These are phyloP conservation scores for Poicephalus meyeri DNA, from an alignment of 2,113 vertebrate species.

Conservation along the genomic window DNA sequence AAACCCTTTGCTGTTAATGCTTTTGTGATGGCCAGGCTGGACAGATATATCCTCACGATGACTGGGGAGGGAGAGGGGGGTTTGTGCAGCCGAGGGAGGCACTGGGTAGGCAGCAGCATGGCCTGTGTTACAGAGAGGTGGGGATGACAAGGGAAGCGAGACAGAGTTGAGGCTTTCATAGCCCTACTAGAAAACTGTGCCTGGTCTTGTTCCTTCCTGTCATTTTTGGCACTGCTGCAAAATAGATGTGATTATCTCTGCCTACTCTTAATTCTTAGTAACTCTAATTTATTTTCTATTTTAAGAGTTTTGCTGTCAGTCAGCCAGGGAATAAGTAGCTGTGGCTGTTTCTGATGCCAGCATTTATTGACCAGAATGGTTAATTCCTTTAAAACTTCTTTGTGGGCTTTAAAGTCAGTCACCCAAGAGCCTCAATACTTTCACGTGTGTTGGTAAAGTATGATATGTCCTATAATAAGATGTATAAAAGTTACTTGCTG, in stretches of 20 bases:
- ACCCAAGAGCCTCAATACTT: neutral
- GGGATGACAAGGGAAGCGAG: neutral
- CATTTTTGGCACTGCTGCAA: neutral
- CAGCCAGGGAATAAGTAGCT: neutral
- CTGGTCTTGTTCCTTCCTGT: neutral
- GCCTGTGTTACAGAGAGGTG: neutral
- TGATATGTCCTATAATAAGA: neutral
- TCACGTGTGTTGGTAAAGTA: neutral
- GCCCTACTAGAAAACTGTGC: neutral
- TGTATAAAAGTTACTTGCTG: neutral
- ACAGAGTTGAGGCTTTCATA: neutral
- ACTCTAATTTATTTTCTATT: neutral
- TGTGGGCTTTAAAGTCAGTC: neutral
- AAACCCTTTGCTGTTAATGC: neutral
- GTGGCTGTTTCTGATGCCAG: neutral
- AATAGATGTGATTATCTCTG: neutral
- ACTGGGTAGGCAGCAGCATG: neutral
- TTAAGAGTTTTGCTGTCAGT: neutral
- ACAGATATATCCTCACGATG: fast-evolving
- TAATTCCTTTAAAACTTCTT: neutral
- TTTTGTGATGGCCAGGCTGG: neutral
- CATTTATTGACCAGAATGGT: neutral
- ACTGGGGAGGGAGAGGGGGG: neutral
- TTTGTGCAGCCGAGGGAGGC: neutral
- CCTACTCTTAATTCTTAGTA: neutral